Conservation (phyloP, 2,888 invertebrate genomes). For the Hirudinaria manillensis region DNA sequence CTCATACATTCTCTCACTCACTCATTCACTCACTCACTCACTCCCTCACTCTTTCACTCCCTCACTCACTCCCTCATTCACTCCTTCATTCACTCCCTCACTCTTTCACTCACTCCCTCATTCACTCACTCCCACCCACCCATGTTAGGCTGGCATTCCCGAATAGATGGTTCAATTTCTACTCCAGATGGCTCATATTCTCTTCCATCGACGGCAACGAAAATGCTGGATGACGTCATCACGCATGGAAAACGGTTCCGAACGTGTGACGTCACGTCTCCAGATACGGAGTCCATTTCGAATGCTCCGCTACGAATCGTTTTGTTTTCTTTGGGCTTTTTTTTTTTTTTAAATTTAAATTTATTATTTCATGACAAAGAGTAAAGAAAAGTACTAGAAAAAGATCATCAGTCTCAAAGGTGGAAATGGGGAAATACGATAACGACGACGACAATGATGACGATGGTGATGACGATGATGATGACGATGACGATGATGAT, state of each 20-base stretch:
- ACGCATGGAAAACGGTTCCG: too few relatives aligned
- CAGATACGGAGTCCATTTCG: too few relatives aligned
- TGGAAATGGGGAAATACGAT: not conserved
- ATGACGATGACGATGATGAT: constrained; percentile 12
- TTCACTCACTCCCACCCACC: not conserved
- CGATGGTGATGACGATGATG: constrained; percentile 1
- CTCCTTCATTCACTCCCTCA: not conserved
- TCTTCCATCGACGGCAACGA: too few relatives aligned
- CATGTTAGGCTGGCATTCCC: constrained; percentile 25
- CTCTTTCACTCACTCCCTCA: not conserved
- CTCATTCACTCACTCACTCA: constrained; percentile 4
- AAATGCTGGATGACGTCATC: too few relatives aligned
- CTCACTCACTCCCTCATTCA: constrained; percentile 7
- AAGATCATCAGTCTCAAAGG: too few relatives aligned
- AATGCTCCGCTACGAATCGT: too few relatives aligned
- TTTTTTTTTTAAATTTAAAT: too few relatives aligned
- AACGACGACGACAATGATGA: not conserved
- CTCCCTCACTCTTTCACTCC: constrained; percentile 4
- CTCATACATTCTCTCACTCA: constrained; percentile 1
- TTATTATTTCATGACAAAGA: too few relatives aligned
- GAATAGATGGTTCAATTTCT: not conserved
- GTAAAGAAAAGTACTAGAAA: too few relatives aligned
- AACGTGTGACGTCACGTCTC: too few relatives aligned
- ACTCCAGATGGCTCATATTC: too few relatives aligned
- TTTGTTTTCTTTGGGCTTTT: too few relatives aligned